Conservation (phyloP, 1,140 invertebrate genomes). For the Drosophila seguyi region DNA sequence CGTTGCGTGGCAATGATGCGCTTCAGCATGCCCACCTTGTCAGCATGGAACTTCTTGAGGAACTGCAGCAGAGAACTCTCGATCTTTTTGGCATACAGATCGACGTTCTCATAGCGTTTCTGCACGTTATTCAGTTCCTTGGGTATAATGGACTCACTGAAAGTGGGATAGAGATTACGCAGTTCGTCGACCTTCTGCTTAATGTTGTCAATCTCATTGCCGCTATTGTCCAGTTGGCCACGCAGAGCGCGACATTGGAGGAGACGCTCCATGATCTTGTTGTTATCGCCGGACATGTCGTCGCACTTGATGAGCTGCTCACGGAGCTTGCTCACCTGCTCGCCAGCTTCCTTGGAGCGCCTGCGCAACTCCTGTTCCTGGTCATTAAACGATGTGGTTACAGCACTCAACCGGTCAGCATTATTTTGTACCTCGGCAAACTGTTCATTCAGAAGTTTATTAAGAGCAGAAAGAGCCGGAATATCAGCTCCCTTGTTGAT, state of each 20-base stretch:
- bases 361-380: conserved; percentile 90
- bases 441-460: conserved; percentile 90
- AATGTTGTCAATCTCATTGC: conserved; percentile 89
- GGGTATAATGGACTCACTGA: conserved; percentile 90
- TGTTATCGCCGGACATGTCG: conserved; percentile 94
- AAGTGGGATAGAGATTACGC: conserved; percentile 91
- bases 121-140: conserved; percentile 93
- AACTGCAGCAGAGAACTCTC: conserved; percentile 92
- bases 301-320: conserved; percentile 96
- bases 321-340: conserved; percentile 90
- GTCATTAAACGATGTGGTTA: conserved; percentile 89
- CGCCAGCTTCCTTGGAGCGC: conserved; percentile 89
- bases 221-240: conserved; percentile 88
- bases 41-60: conserved; percentile 94
- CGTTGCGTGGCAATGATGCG: conserved; percentile 91
- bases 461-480: conserved; percentile 89
- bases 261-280: conserved; percentile 92
- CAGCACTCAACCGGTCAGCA: conserved; percentile 91
- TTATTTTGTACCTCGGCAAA: conserved; percentile 91
- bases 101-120: conserved; percentile 91
- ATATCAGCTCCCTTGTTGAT: conserved; percentile 91
- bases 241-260: conserved; percentile 90
- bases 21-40: conserved; percentile 93
- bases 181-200: conserved; percentile 90
- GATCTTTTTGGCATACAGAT: conserved; percentile 92